A percentile compares a stretch with the other conserved stretches of the same genome.
Conservation (phyloP, 1,140 invertebrate species). For the Drosophila murphyi region DNA sequence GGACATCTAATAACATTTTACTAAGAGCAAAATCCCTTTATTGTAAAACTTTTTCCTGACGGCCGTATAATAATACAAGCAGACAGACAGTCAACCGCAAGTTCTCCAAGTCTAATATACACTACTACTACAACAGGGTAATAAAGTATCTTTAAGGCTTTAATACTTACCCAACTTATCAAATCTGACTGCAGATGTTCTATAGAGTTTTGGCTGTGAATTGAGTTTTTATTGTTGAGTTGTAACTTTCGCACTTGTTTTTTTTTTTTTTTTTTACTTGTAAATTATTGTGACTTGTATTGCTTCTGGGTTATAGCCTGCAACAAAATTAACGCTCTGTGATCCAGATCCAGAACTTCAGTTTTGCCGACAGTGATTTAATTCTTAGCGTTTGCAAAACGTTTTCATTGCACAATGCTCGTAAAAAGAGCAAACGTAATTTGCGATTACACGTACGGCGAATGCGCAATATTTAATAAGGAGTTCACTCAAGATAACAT, state of each 20-base stretch:
- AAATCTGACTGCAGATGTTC: constrained; percentile 16
- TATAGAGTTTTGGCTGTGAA: constrained; percentile 15
- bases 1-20: neutral
- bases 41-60: too few species aligned
- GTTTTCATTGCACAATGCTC: constrained; percentile 57
- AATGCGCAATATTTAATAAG: constrained; percentile 79
- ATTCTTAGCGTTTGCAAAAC: constrained; percentile 49
- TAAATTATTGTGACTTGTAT: constrained; percentile 67
- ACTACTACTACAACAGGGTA: neutral
- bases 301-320: constrained; percentile 55
- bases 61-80: too few species aligned
- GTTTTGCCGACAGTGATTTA: constrained; percentile 18
- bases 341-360: constrained; percentile 35
- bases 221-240: constrained; percentile 3
- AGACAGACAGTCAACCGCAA: too few species aligned
- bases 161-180: constrained; percentile 38
- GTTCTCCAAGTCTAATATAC: neutral
- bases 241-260: constrained; percentile 30
- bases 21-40: too few species aligned
- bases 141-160: constrained; percentile 11
- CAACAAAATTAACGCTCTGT: constrained; percentile 42
- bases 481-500: constrained; percentile 48
- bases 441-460: constrained; percentile 59
- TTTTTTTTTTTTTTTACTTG: constrained; percentile 38
- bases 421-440: constrained; percentile 51